Evolutionary conservation across 2,888 invertebrate genomes (phyloP), one percentile per base, ranked within the genome.

Genomic region (Tuta absoluta): DNA sequence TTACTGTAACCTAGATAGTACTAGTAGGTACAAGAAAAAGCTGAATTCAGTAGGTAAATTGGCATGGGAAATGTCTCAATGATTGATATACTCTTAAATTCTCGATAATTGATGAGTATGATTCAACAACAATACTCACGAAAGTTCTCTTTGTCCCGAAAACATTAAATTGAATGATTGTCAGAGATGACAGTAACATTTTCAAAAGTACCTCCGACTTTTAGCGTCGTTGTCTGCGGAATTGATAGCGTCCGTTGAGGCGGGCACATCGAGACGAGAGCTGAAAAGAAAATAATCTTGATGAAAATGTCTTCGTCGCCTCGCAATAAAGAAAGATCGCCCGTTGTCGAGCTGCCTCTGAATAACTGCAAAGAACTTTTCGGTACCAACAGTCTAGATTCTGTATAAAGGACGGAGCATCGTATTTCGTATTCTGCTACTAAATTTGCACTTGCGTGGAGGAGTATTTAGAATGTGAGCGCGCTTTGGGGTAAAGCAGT

Each of bases 241-340:
- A 80, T 81, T 79, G 81, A 82, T 82, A 81, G 76, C 81, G 75
- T 78, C 79, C 77, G 78, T 79, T 79, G 73, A 77, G 75, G 76
- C 71, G 70, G 75, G 73, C 71, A 70, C 75, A 78, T 80, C 79
- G 77, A 78, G 80, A 78, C 79, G 77, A 78, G 80, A 78, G 72
- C 79, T 81, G 79, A 79, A 84, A 81, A 82, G 82, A 82, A 84
- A 85, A 86, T 85, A 86, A 87, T 87, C 87, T 87, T 84, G 85
- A 87, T 87, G 84, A 82, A n/a, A 86, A 89, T 79, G 82, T 67
- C 66, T 61, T 60, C 61, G 48, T 48, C 60, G 41, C 83, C 82
- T 75, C 70, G 79, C 83, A 80, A 81, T 86, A 86, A 85, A 87
- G 80, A 75, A 77, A 72, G 75, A 80, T 81, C 75, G 49, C 14